Base-by-base conservation (phyloP, 2,797 vertebrate species). In the Rhinoraja longicauda region DNA sequence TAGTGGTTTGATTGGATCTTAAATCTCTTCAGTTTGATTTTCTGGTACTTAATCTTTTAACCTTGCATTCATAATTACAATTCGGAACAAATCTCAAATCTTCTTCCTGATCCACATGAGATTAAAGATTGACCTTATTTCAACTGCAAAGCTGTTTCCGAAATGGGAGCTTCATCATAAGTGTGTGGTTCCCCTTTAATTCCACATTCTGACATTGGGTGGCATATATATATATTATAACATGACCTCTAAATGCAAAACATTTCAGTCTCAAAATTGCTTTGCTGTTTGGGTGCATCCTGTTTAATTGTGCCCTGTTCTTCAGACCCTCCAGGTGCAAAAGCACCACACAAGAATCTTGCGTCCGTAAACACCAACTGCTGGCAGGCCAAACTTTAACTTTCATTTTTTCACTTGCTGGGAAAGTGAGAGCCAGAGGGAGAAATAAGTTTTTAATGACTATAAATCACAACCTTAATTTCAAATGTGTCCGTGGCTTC, bases 21-120 rank as follows among this genome's bases (percentile, higher is more conserved):
- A 98, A 98, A 98, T 96, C 97, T 97, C 97, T 98, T 98, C 97
- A 97, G 98, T 99, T 98, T 98, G 97, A 96, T 96, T 97, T 95
- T 94, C 96, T 94, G 94, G 95, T 95, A 95, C 97, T 97, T 98
- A 98, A 99, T 99, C 98, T 97, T 96, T 96, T 97, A 97, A 97
- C 97, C 97, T 97, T 97, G 97, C 95, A 94, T 97, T 98, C 97
- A 98, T 98, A 98, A 99, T 99, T 97, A 98, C 95, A 98, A 97
- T 96, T 96, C 96, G 90, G 95, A 97, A 97, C 94, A 95, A 96
- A 97, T 97, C 97, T 98, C 96, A 98, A 98, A 98, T 98, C 98
- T 97, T 26, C 93, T 95, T 95, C 96, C 94, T 95, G 96, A 95
- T 96, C 97, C 95, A 96, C 94, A 94, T 95, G 94, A 96, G 98